Evolutionary conservation across 2,113 vertebrate genomes (phyloP).

Genomic region (Engraulis encrasicolus): DNA sequence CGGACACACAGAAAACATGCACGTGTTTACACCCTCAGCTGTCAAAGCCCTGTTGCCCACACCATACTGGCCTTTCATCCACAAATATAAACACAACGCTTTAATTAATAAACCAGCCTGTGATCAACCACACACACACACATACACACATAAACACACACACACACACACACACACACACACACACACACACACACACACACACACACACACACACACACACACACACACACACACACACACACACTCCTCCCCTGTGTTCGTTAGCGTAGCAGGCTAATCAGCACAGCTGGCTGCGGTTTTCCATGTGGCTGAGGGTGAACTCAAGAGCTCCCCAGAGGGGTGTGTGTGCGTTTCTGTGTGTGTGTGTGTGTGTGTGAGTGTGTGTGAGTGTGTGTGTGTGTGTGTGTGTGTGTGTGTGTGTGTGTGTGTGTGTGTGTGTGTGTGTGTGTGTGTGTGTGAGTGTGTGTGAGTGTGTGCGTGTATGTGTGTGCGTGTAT

Average conservation of each 20-base stretch:
- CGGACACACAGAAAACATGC: background rate
- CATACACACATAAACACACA: too few species aligned
- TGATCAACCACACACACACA: background rate
- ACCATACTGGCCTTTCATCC: background rate
- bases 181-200: slow-evolving; percentile 3
- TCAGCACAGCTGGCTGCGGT: slow-evolving; percentile 14
- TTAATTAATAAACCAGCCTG: background rate
- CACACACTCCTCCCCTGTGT: background rate
- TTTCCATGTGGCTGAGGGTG: slow-evolving; percentile 11
- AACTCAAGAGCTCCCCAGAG: background rate
- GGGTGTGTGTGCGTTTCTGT: slow-evolving; percentile 16
- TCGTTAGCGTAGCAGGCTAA: background rate
- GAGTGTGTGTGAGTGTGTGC: background rate
- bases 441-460: slow-evolving; percentile 12
- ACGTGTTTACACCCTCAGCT: background rate
- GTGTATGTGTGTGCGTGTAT: background rate
- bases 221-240: background rate
- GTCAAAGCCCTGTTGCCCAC: background rate
- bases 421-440: slow-evolving; percentile 30
- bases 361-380: background rate
- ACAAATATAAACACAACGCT: background rate
- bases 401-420: background rate
- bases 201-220: background rate
- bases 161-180: background rate
- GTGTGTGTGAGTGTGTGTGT: background rate